phyloP scores from a whole-genome alignment of 2,797 vertebrate genomes.

The Tolypeutes matacus region DNA sequence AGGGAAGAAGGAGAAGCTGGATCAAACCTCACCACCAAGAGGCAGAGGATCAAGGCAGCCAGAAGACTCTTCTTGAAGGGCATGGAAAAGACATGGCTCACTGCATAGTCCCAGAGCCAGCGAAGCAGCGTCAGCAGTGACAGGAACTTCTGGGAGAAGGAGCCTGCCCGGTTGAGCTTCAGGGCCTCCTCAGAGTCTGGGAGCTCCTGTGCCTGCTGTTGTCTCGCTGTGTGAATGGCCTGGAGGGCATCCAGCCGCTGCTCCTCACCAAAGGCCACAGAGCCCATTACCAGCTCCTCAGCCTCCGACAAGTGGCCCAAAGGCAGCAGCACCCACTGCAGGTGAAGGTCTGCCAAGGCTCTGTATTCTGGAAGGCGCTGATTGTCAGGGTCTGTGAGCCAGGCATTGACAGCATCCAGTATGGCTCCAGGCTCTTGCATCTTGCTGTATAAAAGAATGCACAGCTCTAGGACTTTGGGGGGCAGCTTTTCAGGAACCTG shows the following conservation, averaged over 20 bases:
- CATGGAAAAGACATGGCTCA: slow-evolving; percentile 86
- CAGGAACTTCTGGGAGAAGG: slow-evolving; percentile 88
- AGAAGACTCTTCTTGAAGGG: slow-evolving; percentile 90
- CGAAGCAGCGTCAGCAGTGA: slow-evolving; percentile 87
- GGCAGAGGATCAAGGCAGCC: slow-evolving; percentile 91
- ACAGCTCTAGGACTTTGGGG: slow-evolving; percentile 95
- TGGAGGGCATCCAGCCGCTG: slow-evolving; percentile 87
- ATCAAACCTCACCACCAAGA: slow-evolving; percentile 94
- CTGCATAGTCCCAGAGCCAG: slow-evolving; percentile 86
- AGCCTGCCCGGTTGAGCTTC: slow-evolving; percentile 86
- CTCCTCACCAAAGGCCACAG: slow-evolving; percentile 85
- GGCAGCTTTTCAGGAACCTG: slow-evolving; percentile 91
- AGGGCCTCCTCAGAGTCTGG: slow-evolving; percentile 17
- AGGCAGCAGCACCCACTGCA: slow-evolving; percentile 92
- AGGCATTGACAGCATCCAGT: slow-evolving; percentile 89
- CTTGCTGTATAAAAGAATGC: slow-evolving; percentile 94
- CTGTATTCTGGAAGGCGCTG: slow-evolving; percentile 86
- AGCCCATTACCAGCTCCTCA: slow-evolving; percentile 88
- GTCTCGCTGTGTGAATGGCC: slow-evolving; percentile 71
- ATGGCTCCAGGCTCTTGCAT: slow-evolving; percentile 91
- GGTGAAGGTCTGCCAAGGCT: slow-evolving; percentile 91
- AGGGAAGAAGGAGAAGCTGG: slow-evolving; percentile 93
- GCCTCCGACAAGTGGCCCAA: slow-evolving; percentile 90
- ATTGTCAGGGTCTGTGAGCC: slow-evolving; percentile 90
- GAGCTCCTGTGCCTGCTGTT: not conserved